Evolutionary conservation across 2,888 invertebrate genomes (phyloP).

Genomic region (Kryphioiulus occultus): DNA sequence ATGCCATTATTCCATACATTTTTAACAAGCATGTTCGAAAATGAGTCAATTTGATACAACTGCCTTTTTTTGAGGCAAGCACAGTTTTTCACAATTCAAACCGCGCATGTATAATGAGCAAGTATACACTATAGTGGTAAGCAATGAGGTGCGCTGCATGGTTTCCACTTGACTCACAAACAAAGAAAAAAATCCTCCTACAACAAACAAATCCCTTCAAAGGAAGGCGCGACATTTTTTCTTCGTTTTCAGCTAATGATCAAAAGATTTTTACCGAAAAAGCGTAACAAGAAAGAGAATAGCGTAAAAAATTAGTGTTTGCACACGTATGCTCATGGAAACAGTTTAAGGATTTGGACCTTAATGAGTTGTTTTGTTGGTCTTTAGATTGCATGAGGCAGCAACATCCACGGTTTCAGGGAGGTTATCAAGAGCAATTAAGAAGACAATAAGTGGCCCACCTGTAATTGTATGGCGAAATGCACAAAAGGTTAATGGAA

Average conservation of each 20-base stretch:
- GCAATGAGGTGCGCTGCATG: background rate
- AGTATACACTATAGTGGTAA: background rate
- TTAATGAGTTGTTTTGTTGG: slow-evolving; percentile 35
- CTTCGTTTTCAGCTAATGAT: slow-evolving; percentile 18
- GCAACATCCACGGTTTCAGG: slow-evolving; percentile 31
- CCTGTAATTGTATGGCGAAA: slow-evolving; percentile 24
- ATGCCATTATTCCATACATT: too few species aligned
- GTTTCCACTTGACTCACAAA: slow-evolving; percentile 30
- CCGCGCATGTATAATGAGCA: background rate
- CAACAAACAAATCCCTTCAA: slow-evolving; percentile 28
- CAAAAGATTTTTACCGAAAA: slow-evolving; percentile 31
- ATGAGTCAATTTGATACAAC: too few species aligned
- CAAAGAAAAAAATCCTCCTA: slow-evolving; percentile 20
- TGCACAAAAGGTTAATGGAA: slow-evolving; percentile 25
- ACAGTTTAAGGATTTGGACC: slow-evolving; percentile 30
- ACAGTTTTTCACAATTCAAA: background rate
- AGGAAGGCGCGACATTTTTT: slow-evolving; percentile 24
- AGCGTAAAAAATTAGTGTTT: background rate
- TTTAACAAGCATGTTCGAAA: too few species aligned
- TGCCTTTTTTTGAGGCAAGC: background rate
- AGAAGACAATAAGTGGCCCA: slow-evolving; percentile 35
- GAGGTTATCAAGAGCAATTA: slow-evolving; percentile 35
- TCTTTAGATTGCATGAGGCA: slow-evolving; percentile 31
- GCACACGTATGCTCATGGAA: background rate
- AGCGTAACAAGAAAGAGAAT: slow-evolving; percentile 2